A percentile compares a stretch with the other conserved stretches of the same genome.
phyloP scores from a whole-genome alignment of 1,140 invertebrate genomes.

The Panagrolaimus sp. region DNA sequence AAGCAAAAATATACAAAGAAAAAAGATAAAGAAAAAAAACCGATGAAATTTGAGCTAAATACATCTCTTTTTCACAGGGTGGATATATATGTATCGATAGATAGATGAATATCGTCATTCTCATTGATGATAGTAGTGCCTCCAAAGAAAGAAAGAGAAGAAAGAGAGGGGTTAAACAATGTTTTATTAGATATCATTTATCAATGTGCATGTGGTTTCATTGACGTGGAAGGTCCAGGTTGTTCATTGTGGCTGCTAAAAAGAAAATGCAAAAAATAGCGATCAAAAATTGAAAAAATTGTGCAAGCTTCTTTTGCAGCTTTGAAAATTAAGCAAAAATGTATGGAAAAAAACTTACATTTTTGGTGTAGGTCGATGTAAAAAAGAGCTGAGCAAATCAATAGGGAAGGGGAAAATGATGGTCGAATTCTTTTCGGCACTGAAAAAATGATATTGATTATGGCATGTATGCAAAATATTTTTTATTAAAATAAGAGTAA shows the following conservation, averaged over 20 bases:
- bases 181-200: neutral
- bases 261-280: slow-evolving; percentile 18
- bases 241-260: slow-evolving; percentile 19
- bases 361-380: slow-evolving; percentile 36
- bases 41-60: no score
- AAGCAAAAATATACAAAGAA: no score
- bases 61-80: neutral
- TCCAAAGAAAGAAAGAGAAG: no score
- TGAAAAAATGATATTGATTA: no score
- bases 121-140: neutral
- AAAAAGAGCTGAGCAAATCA: slow-evolving; percentile 45
- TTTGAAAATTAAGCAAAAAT: neutral
- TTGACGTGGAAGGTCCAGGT: neutral
- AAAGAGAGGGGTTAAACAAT: no score
- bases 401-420: slow-evolving; percentile 77
- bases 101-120: no score
- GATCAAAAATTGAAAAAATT: slow-evolving; percentile 10
- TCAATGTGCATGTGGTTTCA: slow-evolving; percentile 2
- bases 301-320: neutral
- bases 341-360: slow-evolving; percentile 43
- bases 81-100: no score
- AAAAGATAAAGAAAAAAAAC: no score
- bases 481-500: no score
- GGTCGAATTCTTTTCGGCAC: slow-evolving; percentile 93
- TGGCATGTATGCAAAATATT: no score